Conservation (phyloP, 2,113 vertebrate genomes). For the Pachycephala philippinensis region DNA sequence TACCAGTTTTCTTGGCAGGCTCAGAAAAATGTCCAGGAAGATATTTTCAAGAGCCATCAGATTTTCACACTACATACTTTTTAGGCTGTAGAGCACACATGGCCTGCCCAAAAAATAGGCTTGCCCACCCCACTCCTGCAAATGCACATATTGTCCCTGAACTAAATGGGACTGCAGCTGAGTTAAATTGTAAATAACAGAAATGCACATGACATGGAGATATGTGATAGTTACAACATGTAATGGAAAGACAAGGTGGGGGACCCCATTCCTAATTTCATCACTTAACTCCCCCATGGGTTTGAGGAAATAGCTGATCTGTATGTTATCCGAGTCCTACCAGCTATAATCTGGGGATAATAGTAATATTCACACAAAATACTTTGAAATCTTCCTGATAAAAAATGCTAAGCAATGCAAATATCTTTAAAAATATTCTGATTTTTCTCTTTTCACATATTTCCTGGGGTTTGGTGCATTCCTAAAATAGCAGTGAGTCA, state of each 20-base stretch:
- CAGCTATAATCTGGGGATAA: not conserved
- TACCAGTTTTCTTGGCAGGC: not conserved
- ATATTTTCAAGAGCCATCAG: not conserved
- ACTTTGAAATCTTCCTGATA: not conserved
- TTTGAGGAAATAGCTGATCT: not conserved
- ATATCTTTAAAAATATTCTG: not conserved
- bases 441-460: not conserved
- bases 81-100: not conserved
- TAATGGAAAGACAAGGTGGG: not conserved
- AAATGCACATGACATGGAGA: not conserved
- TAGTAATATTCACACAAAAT: not conserved
- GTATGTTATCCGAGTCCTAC: not conserved
- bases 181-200: not conserved
- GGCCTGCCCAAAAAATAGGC: not conserved
- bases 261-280: not conserved
- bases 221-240: not conserved
- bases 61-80: not conserved
- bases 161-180: not conserved
- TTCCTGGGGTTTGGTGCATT: not conserved
- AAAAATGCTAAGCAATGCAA: not conserved
- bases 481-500: not conserved
- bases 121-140: not conserved
- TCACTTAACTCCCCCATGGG: not conserved
- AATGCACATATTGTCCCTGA: not conserved
- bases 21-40: not conserved